Percentiles rank a stretch among this genome's conserved stretches.
These are phyloP conservation scores for Xanthia togata DNA, from an alignment of 2,888 invertebrate species.

Conservation along the genomic window DNA sequence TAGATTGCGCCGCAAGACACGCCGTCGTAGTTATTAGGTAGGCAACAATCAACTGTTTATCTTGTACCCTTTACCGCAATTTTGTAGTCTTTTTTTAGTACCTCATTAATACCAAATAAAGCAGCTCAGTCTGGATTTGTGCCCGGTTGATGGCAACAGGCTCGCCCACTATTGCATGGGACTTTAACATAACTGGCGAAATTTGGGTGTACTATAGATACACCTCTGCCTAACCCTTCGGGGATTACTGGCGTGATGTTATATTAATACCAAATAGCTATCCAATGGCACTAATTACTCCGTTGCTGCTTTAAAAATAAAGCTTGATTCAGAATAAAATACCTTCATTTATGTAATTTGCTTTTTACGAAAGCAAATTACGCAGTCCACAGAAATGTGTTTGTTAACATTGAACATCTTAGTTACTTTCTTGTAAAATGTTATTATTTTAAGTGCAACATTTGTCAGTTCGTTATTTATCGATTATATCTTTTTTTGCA, in stretches of 20 bases:
- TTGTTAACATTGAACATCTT: slow-evolving; percentile 22
- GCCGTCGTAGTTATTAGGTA: slow-evolving; percentile 51
- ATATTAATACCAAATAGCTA: neutral
- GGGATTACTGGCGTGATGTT: too few relatives aligned
- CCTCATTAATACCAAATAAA: neutral
- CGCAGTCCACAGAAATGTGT: slow-evolving; percentile 1
- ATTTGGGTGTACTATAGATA: too few relatives aligned
- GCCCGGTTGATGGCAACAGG: too few relatives aligned
- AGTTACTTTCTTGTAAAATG: slow-evolving; percentile 14
- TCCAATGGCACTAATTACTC: slow-evolving; percentile 16
- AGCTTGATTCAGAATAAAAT: slow-evolving; percentile 19
- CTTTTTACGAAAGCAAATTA: slow-evolving; percentile 17
- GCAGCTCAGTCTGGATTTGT: too few relatives aligned
- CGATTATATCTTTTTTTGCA: neutral
- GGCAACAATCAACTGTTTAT: slow-evolving; percentile 41
- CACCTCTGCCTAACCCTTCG: too few relatives aligned
- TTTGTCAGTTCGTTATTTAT: slow-evolving; percentile 3
- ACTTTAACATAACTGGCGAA: too few relatives aligned
- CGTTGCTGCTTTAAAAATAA: slow-evolving; percentile 19
- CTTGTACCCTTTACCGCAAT: slow-evolving; percentile 2
- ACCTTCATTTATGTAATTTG: slow-evolving; percentile 9
- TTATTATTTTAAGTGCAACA: slow-evolving; percentile 3
- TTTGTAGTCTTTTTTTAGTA: neutral
- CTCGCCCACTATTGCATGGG: too few relatives aligned
- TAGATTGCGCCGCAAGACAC: slow-evolving; percentile 66